A percentile compares a stretch with the other conserved stretches of the same genome.
phyloP scores from a whole-genome alignment of 2,113 vertebrate species.

The Carassius carassius region DNA sequence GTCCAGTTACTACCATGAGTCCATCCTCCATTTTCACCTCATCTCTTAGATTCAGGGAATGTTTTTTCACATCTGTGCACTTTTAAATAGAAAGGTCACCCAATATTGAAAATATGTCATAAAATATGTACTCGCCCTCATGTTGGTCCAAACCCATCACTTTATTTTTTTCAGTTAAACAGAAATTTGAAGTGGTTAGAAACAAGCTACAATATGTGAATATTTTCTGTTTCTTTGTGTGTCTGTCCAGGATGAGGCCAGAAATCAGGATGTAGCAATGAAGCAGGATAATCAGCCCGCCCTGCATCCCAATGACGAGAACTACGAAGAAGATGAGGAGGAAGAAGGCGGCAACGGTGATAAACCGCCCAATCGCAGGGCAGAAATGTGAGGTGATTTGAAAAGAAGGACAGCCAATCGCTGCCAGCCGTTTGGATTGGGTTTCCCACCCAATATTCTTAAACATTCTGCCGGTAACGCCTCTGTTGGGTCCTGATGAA shows the following conservation, averaged over 20 bases:
- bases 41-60: neutral
- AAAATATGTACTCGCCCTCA: neutral
- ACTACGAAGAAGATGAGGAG: slow-evolving; percentile 89
- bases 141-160: neutral
- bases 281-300: slow-evolving; percentile 72
- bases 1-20: slow-evolving; percentile 50
- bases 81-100: neutral
- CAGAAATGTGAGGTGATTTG: slow-evolving; percentile 85
- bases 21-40: slow-evolving; percentile 12
- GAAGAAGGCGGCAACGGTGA: slow-evolving; percentile 76
- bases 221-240: neutral
- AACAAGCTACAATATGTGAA: neutral
- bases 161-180: neutral
- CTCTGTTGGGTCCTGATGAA: neutral
- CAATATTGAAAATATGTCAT: neutral
- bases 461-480: neutral
- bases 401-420: neutral
- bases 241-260: slow-evolving; percentile 64
- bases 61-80: neutral
- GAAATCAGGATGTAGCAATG: slow-evolving; percentile 65
- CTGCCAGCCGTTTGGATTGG: neutral
- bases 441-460: neutral
- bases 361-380: slow-evolving; percentile 76
- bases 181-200: neutral
- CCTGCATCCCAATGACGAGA: slow-evolving; percentile 74